Evolutionary conservation across 2,113 vertebrate genomes (phyloP), one percentile per base, ranked within the genome.

Genomic region (Delphinapterus leucas): DNA sequence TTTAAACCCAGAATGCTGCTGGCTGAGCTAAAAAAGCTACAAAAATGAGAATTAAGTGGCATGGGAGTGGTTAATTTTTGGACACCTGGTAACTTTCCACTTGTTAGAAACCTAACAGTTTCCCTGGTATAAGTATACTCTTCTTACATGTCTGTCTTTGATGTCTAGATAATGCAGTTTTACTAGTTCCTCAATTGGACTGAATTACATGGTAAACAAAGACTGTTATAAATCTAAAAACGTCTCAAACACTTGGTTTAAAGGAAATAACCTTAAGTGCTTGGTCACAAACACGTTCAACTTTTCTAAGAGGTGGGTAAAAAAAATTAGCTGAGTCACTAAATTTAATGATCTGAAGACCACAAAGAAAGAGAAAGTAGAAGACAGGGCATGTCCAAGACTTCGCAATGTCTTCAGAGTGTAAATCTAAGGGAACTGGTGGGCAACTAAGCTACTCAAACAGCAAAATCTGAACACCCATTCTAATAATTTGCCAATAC

Each of bases 121-220:
- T 83, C 92, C 86, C 91, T 36, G n/a, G 76, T 55, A 4, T 95
- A 93, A 96, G 82, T 3, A 20, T 13, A 67, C 61, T 93, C 80
- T 41, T 88, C 70, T 92, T 90, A 38, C 38, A 88, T 0, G n/a
- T 26, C 80, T 68, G 79, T 96, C 97, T 98, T 90, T 96, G 96
- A 97, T 92, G 93, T 88, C 97, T 74, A 93, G 94, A 96, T 73
- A 98, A 96, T 94, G 97, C 94, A 85, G 97, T 97, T 98, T 96
- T 96, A 97, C 97, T 98, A 93, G 98, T 97, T 98, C 97, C 95
- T 95, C 94, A 33, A 82, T 14, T 60, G 90, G 87, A 93, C 70
- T 87, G 97, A 97, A 96, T 96, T 98, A 96, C 96, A 85, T 0
- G 0, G 91, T 93, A 98, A 97, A 98, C 94, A 97, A 98, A 98